Evolutionary conservation across 2,797 vertebrate genomes (phyloP).

Genomic region (Cossypha heuglini): DNA sequence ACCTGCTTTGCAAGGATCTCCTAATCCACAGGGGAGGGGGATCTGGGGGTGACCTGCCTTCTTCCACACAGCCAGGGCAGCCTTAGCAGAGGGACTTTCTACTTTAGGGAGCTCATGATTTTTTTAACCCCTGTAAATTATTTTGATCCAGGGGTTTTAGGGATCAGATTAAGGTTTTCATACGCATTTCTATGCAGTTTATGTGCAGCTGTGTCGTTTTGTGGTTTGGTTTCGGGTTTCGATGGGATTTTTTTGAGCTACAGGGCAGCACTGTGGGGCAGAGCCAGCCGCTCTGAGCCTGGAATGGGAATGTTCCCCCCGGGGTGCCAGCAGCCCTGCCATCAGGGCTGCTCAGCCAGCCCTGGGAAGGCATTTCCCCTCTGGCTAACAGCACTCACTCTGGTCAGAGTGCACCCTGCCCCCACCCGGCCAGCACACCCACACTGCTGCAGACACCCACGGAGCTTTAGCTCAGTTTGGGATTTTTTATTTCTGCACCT

Average conservation of each 20-base stretch:
- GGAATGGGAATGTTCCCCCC: too few relatives aligned
- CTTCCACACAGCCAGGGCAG: neutral
- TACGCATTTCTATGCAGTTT: neutral
- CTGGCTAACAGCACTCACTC: accelerated
- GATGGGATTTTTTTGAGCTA: neutral
- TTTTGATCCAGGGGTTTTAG: neutral
- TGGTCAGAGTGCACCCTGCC: neutral
- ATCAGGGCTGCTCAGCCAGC: neutral
- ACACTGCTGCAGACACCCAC: neutral
- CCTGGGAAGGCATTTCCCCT: neutral
- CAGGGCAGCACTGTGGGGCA: neutral
- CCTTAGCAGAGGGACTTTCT: neutral
- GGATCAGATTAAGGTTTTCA: neutral
- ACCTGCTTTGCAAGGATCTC: neutral
- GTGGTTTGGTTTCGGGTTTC: neutral
- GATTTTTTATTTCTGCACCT: neutral
- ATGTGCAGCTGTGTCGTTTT: neutral
- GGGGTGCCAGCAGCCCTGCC: accelerated
- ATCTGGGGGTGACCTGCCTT: neutral
- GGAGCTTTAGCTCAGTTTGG: accelerated
- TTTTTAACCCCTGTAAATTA: neutral
- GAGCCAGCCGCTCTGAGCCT: neutral
- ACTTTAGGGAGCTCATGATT: neutral
- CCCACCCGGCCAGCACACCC: accelerated
- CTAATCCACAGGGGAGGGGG: neutral